A percentile compares a stretch with the other conserved stretches of the same genome.
Conservation (phyloP, 1,140 invertebrate species). For the Chelonus insularis region DNA sequence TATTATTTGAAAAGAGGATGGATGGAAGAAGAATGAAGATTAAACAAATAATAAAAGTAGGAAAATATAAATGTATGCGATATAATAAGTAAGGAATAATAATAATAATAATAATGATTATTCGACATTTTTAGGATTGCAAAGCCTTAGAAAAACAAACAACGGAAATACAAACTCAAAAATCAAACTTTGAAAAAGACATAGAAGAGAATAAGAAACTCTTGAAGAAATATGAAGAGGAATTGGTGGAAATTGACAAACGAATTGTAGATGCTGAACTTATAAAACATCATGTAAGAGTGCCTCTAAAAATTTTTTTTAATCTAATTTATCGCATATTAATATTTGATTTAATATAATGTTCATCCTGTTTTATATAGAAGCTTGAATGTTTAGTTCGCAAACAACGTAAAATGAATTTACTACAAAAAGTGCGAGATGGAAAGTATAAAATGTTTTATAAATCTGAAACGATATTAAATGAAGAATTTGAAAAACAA, state of each 20-base stretch:
- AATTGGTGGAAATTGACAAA: conserved; percentile 55
- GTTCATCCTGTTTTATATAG: conserved; percentile 39
- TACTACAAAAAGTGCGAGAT: conserved; percentile 60
- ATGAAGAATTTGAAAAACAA: conserved; percentile 59
- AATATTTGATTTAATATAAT: conserved; percentile 16
- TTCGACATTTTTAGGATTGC: conserved; percentile 40
- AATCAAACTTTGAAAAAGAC: conserved; percentile 37
- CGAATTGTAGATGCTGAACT: conserved; percentile 54
- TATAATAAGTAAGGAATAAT: too few relatives aligned
- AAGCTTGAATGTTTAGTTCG: conserved; percentile 66
- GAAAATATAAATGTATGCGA: too few relatives aligned
- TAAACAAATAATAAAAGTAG: conserved; percentile 61
- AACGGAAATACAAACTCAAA: conserved; percentile 36
- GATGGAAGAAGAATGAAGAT: conserved; percentile 64
- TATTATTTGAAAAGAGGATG: conserved; percentile 53
- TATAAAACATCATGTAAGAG: conserved; percentile 52
- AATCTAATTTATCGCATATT: conserved; percentile 8
- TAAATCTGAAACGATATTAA: conserved; percentile 56
- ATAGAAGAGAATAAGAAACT: conserved; percentile 38
- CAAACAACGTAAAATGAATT: conserved; percentile 64
- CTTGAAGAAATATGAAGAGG: conserved; percentile 42
- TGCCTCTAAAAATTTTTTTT: background rate
- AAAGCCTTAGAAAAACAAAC: conserved; percentile 45
- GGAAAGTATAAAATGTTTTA: conserved; percentile 57
- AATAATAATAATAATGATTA: background rate